These are phyloP conservation scores for Eristalis tenax DNA, from an alignment of 2,888 invertebrate species.

Conservation along the genomic window DNA sequence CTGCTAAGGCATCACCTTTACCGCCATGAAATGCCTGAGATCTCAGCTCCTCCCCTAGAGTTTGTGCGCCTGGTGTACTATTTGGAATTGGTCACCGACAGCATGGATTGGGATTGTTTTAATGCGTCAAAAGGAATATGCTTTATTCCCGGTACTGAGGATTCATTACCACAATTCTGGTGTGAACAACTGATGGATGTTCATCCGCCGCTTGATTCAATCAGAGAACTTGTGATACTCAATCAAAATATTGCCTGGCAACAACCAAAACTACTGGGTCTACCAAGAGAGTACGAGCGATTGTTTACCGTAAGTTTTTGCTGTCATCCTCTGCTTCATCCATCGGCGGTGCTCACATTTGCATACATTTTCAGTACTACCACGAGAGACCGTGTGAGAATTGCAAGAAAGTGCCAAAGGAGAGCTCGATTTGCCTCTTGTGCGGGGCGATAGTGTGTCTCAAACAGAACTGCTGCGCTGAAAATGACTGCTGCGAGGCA, in stretches of 20 bases:
- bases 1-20: slow-evolving; percentile 92
- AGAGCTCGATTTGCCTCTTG: slow-evolving; percentile 94
- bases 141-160: slow-evolving; percentile 83
- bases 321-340: background rate
- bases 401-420: slow-evolving; percentile 94
- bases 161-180: slow-evolving; percentile 85
- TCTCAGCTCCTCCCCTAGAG: slow-evolving; percentile 86
- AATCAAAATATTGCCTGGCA: slow-evolving; percentile 90
- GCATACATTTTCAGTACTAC: slow-evolving; percentile 86
- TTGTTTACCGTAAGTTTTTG: slow-evolving; percentile 87
- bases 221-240: slow-evolving; percentile 85
- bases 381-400: slow-evolving; percentile 93
- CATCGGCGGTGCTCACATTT: background rate
- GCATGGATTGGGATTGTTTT: slow-evolving; percentile 86
- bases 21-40: slow-evolving; percentile 88
- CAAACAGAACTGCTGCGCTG: slow-evolving; percentile 93
- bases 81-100: slow-evolving; percentile 87
- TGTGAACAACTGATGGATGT: slow-evolving; percentile 85
- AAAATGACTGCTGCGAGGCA: slow-evolving; percentile 92
- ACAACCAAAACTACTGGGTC: slow-evolving; percentile 90
- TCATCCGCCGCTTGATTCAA: slow-evolving; percentile 79
- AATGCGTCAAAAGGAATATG: slow-evolving; percentile 85
- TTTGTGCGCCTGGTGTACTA: slow-evolving; percentile 90
- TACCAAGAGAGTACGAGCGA: slow-evolving; percentile 95
- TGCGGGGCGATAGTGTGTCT: slow-evolving; percentile 97